Evolutionary conservation across 2,888 invertebrate species (phyloP).

Genomic region (Aradus depressus): DNA sequence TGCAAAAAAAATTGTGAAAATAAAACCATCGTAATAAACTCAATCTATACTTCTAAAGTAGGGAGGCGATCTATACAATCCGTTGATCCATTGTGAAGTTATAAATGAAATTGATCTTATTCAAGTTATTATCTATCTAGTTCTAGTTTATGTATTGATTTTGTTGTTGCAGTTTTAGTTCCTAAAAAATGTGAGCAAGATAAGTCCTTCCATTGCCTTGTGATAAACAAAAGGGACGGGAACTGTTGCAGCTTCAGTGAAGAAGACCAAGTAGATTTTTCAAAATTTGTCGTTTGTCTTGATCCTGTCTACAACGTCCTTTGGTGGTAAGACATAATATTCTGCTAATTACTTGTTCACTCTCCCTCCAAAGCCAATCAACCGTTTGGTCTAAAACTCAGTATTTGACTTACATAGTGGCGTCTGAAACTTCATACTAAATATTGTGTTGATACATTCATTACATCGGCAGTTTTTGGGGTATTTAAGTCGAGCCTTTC

Average conservation of each 20-base stretch:
- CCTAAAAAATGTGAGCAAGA: slow-evolving; percentile 69
- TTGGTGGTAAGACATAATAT: slow-evolving; percentile 60
- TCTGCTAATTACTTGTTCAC: neutral
- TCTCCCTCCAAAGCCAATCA: neutral
- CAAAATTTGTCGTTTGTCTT: slow-evolving; percentile 62
- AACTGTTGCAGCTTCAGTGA: slow-evolving; percentile 75
- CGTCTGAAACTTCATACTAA: too few relatives aligned
- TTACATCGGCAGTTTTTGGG: too few relatives aligned
- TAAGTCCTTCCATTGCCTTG: slow-evolving; percentile 66
- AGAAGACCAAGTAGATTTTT: slow-evolving; percentile 70
- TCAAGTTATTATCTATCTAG: neutral
- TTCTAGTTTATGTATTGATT: neutral
- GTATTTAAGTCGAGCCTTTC: too few relatives aligned
- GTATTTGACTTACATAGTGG: too few relatives aligned
- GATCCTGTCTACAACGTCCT: slow-evolving; percentile 88
- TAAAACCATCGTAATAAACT: too few relatives aligned
- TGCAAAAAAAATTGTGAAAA: too few relatives aligned
- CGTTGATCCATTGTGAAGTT: too few relatives aligned
- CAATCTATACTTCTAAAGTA: too few relatives aligned
- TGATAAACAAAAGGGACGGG: slow-evolving; percentile 81
- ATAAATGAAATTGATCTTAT: too few relatives aligned
- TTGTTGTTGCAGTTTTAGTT: slow-evolving; percentile 52
- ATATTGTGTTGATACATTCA: too few relatives aligned
- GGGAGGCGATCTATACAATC: too few relatives aligned
- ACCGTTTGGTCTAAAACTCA: too few relatives aligned